Evolutionary conservation across 2,888 invertebrate genomes (phyloP), one percentile per base, ranked within the genome.

Genomic region (Mactromeris polynyma): DNA sequence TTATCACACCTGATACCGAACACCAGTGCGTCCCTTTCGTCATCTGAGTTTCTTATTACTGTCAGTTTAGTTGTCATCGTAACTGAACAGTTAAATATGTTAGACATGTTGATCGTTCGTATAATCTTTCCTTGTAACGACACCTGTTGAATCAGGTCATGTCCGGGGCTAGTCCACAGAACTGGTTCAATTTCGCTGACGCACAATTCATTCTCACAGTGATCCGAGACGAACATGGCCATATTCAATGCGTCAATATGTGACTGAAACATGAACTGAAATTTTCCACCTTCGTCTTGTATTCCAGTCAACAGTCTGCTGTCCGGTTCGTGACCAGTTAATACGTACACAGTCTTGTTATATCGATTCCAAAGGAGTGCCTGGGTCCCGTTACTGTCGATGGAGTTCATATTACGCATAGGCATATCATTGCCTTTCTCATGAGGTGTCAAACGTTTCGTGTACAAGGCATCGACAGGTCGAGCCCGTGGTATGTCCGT

Each of bases 21-120:
- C n/a, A 93, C 42, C 14, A 93, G 80, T 51, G 90, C 82, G 26
- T 93, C 93, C 7, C 51, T 54, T 4, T 83, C 83, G 9, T 40
- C 69, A 17, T 88, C 90, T 2, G 84, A 40, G 36, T 86, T 58
- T 78, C 91, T 64, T 11, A 89, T 83, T 0, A 93, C 85, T 78
- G 90, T 87, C 6, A 93, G 33, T 38, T 91, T 91, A 2, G 93
- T 90, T 17, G 93, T 92, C 2, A 93, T 81, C 2, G 6, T 31
- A 33, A 87, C 80, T 40, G 36, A 54, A 73, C 1, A 14, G 11
- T 86, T 77, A 21, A 77, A 73, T 26, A 83, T 42, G 0, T 19
- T 31, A 3, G 31, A 21, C 4, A 83, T 36, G 69, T 83, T n/a
- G 21, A 83, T 51, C 0, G 40, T 26, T 17, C 33, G 73, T 1